These are phyloP conservation scores for Dinomys branickii DNA, from an alignment of 2,113 vertebrate genomes.

Conservation along the genomic window DNA sequence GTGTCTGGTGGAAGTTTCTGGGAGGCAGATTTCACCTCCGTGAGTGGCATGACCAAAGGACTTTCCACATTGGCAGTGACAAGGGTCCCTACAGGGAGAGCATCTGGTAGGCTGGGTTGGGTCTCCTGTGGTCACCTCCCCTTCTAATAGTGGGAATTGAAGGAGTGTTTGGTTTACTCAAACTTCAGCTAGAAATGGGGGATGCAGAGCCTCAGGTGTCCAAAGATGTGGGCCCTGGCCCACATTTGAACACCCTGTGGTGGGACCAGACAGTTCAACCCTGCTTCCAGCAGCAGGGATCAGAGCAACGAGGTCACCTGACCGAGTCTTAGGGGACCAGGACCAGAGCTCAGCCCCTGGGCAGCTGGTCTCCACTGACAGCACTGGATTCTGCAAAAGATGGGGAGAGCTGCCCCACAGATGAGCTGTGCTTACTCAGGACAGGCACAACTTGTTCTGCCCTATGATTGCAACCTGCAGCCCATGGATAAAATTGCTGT, in stretches of 20 bases:
- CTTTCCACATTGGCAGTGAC: neutral
- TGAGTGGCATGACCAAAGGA: too few species aligned
- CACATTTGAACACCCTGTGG: neutral
- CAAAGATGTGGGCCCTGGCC: neutral
- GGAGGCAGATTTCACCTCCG: neutral
- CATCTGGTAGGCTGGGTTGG: rapidly evolving
- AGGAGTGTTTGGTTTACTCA: neutral
- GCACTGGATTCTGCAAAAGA: neutral
- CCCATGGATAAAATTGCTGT: rapidly evolving
- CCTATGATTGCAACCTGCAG: neutral
- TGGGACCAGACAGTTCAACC: too few species aligned
- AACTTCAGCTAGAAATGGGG: neutral
- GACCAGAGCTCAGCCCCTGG: neutral
- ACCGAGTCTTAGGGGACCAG: neutral
- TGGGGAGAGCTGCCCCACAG: rapidly evolving
- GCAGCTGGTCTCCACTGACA: neutral
- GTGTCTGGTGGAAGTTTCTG: neutral
- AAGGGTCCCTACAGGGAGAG: neutral
- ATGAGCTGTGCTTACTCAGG: neutral
- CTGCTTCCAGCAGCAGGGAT: neutral
- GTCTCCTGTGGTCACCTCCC: neutral
- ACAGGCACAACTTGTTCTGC: neutral
- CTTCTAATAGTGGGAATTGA: neutral
- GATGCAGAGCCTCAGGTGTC: neutral
- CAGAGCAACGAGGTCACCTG: neutral